Evolutionary conservation across 1,140 invertebrate species (phyloP).

Genomic region (Cephus cinctus): DNA sequence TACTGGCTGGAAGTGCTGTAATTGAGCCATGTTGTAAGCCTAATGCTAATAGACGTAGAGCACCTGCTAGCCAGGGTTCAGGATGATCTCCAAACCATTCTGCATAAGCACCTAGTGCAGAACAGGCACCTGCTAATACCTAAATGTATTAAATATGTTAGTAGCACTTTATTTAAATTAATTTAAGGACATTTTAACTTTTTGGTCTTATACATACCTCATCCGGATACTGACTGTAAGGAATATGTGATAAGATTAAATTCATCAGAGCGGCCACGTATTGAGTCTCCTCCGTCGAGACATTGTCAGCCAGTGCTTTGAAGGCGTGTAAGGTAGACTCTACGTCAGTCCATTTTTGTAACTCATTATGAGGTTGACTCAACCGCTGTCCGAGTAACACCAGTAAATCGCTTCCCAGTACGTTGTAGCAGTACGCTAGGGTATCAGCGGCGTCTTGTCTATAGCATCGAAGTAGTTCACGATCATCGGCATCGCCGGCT

Average conservation of each 20-base stretch:
- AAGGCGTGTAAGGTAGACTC: constrained; percentile 84
- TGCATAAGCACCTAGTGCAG: constrained; percentile 68
- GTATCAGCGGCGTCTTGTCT: constrained; percentile 89
- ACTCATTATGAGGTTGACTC: constrained; percentile 28
- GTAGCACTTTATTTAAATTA: background rate
- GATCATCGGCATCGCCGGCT: constrained; percentile 68
- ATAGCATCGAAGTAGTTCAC: constrained; percentile 85
- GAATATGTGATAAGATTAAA: constrained; percentile 65
- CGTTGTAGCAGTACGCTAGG: constrained; percentile 81
- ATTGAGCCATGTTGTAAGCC: constrained; percentile 66
- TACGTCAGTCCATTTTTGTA: constrained; percentile 62
- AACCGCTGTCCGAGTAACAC: constrained; percentile 64
- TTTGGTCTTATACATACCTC: no score
- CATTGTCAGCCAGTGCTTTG: constrained; percentile 74
- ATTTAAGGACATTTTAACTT: no score
- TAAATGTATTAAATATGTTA: constrained; percentile 13
- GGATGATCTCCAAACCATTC: constrained; percentile 77
- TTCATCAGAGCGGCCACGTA: constrained; percentile 68
- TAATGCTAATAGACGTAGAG: constrained; percentile 68
- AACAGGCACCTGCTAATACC: constrained; percentile 45
- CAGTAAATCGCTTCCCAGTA: constrained; percentile 71
- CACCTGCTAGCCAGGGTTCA: constrained; percentile 66
- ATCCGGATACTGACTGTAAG: constrained; percentile 59
- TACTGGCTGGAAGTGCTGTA: constrained; percentile 75
- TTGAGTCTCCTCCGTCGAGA: constrained; percentile 62